A percentile compares a stretch with the other conserved stretches of the same genome.
These are phyloP conservation scores for Chiloscyllium punctatum DNA, from an alignment of 2,797 vertebrate species.

Conservation along the genomic window DNA sequence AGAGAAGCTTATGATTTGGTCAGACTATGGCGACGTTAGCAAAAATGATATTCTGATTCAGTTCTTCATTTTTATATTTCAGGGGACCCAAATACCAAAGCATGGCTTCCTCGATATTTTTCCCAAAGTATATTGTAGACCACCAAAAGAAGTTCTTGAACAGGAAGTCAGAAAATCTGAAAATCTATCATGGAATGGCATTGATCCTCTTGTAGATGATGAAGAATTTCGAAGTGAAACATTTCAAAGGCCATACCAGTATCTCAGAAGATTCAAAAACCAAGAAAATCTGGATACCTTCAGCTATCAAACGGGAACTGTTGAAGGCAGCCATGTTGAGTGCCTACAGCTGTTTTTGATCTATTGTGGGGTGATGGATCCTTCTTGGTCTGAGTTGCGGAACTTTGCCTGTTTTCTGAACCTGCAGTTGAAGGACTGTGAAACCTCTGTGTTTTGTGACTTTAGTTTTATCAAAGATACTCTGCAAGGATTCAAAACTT, in stretches of 20 bases:
- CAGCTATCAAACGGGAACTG: constrained; percentile 47
- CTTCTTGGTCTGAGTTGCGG: constrained; percentile 85
- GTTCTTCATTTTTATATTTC: background rate
- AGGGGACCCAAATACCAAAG: constrained; percentile 53
- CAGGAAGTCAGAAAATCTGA: constrained; percentile 54
- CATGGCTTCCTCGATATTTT: constrained; percentile 73
- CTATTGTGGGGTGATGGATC: constrained; percentile 76
- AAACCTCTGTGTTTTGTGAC: constrained; percentile 81
- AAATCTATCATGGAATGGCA: background rate
- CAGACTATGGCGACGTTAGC: too few relatives aligned
- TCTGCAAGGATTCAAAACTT: constrained; percentile 80
- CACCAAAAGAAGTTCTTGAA: constrained; percentile 82
- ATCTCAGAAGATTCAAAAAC: constrained; percentile 69
- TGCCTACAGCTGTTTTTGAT: constrained; percentile 85
- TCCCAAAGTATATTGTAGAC: constrained; percentile 74
- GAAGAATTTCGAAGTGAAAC: constrained; percentile 69
- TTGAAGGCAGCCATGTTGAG: constrained; percentile 70
- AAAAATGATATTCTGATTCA: background rate
- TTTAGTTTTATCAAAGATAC: constrained; percentile 64
- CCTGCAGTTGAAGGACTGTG: constrained; percentile 78
- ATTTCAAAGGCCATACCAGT: constrained; percentile 91
- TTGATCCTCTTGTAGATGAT: constrained; percentile 74
- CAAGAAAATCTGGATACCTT: constrained; percentile 66
- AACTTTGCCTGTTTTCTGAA: constrained; percentile 89
- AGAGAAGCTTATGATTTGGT: too few relatives aligned